phyloP scores from a whole-genome alignment of 2,888 invertebrate genomes.

The Drosophila recens region DNA sequence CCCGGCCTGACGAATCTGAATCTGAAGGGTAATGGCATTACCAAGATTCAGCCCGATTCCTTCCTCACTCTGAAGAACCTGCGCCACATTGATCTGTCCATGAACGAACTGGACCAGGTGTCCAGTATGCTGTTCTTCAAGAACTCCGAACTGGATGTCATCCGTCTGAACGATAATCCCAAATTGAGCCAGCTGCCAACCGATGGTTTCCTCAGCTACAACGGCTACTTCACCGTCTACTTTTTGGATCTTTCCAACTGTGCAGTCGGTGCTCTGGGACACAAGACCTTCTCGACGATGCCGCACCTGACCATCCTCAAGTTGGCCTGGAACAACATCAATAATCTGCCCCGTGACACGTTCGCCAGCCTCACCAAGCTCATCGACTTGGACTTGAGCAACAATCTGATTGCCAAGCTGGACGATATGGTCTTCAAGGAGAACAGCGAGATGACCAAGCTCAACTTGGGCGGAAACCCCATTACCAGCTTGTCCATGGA shows the following conservation, averaged over 20 bases:
- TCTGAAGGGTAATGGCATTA: conserved; percentile 89
- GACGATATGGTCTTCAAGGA: conserved; percentile 88
- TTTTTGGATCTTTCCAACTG: conserved; percentile 91
- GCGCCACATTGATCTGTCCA: conserved; percentile 90
- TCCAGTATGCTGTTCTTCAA: conserved; percentile 89
- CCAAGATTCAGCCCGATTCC: conserved; percentile 89
- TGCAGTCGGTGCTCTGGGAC: conserved; percentile 88
- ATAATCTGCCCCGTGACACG: conserved; percentile 86
- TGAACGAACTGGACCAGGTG: conserved; percentile 89
- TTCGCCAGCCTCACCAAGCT: conserved; percentile 88
- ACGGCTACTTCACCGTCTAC: conserved; percentile 88
- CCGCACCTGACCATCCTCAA: conserved; percentile 89
- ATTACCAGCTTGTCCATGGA: conserved; percentile 89
- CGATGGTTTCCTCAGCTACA: conserved; percentile 88
- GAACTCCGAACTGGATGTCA: conserved; percentile 89
- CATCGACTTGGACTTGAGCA: conserved; percentile 90
- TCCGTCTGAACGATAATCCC: conserved; percentile 90
- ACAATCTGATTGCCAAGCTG: conserved; percentile 88
- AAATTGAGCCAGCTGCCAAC: conserved; percentile 88
- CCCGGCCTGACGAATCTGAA: conserved; percentile 88
- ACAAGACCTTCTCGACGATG: conserved; percentile 90
- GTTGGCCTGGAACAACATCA: conserved; percentile 89
- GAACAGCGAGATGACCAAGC: conserved; percentile 87
- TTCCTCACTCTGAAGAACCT: conserved; percentile 89
- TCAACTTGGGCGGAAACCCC: conserved; percentile 91